Evolutionary conservation across 2,888 invertebrate species (phyloP).

Genomic region (Balanococcus diminutus): DNA sequence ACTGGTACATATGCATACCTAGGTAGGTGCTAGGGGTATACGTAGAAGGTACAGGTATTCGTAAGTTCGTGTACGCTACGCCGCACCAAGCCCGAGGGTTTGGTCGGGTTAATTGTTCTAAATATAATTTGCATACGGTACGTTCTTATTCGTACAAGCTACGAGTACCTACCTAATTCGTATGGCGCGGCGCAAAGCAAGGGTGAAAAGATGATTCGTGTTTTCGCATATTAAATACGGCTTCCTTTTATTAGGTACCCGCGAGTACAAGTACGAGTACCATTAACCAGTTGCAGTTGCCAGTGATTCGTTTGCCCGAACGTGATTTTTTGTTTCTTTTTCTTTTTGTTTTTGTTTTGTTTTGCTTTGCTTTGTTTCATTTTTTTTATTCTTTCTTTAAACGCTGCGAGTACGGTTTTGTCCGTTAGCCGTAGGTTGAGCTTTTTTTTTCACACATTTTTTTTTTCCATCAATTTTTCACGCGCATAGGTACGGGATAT

Average conservation of each 20-base stretch:
- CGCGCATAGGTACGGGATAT: background rate
- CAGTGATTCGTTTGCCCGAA: background rate
- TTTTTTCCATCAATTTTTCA: background rate
- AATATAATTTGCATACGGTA: conserved; percentile 38
- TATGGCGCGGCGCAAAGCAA: no score
- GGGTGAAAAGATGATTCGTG: conserved; percentile 50
- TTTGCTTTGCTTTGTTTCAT: background rate
- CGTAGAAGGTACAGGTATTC: no score
- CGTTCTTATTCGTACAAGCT: background rate
- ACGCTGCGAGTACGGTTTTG: conserved; percentile 41
- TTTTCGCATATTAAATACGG: conserved; percentile 54
- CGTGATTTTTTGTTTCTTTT: background rate
- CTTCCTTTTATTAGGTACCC: conserved; percentile 31
- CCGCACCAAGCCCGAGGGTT: background rate
- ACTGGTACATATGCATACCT: no score
- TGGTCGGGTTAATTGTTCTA: conserved; percentile 45
- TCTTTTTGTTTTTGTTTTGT: background rate
- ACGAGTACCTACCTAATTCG: no score
- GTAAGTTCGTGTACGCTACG: no score
- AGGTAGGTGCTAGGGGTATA: no score
- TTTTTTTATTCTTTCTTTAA: background rate
- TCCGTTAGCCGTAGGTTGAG: conserved; percentile 25
- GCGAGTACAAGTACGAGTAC: no score
- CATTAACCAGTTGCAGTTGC: background rate
- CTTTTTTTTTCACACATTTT: conserved; percentile 37